Evolutionary conservation across 2,113 vertebrate genomes (phyloP), one percentile per base, ranked within the genome.

Genomic region (Takifugu bimaculatus): DNA sequence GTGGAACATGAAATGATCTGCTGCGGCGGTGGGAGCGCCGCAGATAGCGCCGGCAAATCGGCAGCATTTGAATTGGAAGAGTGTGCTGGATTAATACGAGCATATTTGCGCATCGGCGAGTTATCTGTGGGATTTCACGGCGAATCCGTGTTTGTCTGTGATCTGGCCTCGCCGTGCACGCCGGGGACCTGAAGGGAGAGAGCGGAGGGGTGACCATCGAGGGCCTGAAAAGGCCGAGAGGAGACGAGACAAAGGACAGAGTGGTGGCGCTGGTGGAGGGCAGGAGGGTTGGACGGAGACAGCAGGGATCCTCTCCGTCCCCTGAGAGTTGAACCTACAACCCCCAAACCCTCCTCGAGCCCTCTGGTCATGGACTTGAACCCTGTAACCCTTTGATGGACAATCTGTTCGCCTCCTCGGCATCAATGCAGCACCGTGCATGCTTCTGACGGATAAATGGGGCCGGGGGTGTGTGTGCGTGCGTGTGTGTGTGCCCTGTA

Each of bases 321-420:
- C 77, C 50, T 78, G 85, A 80, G 88, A 85, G 65, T 85, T 81
- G 82, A 82, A 85, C 84, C 80, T 49, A 69, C 71, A 80, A 85
- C 80, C 79, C 75, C 78, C 68, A 79, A 75, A 80, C 86, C 83
- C 78, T 69, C 74, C 68, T 78, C 68, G 50, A 77, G 63, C 83
- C 83, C 80, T 75, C 78, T 83, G 80, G 85, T 87, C 85, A 80
- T 87, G 85, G 83, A 88, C 87, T 85, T 87, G 85, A 83, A 85
- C 81, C 64, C 68, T 48, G 52, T 84, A 73, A 73, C 78, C 82
- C 75, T 70, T 68, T 71, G 74, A 81, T 75, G 82, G 82, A 82
- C 88, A 87, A 86, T 83, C 83, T 89, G 85, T 83, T 85, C 77
- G 57, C 53, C 65, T 84, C 63, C 75, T 53, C 58, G 49, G 77